Base-by-base conservation (phyloP, 1,140 invertebrate species). In the Pygmarrhopalites habei region DNA sequence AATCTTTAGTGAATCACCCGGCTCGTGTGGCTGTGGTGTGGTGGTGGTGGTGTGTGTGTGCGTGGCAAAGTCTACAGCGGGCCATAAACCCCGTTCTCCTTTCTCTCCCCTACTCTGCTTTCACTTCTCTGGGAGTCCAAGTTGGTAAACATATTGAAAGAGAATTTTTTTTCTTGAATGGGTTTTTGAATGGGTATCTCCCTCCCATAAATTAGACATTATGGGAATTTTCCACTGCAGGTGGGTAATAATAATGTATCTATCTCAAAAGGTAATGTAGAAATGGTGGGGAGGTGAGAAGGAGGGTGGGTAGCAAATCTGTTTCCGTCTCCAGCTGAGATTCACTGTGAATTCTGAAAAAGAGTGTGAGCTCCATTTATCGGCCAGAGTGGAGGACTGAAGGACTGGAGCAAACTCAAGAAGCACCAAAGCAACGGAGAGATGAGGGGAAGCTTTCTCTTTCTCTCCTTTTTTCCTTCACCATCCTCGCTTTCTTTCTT, bases 301-400 rank as follows among this genome's bases (percentile, higher is more conserved):
- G 39, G 5, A 14, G 30, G 29, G 30, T 4, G 14, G 53, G 29
- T 56, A 41, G 53, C 29, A 56, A 56, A 56, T 56, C 53, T 56
- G 29, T 56, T 56, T 56, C 53, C 53, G 53, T 35, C 53, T 56
- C 53, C 53, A 56, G 35, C 53, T 56, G 53, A 39, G 53, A 56
- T 56, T 56, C 30, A 7, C 30, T 17, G 23, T 46, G 10, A n/a
- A 60, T 51, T 12, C 19, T 14, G 23, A 26, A 32, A 56, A 56
- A 56, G 53, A 41, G 53, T 56, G 53, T 56, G 53, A 41, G 53
- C 35, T 35, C 53, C 32, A 56, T 56, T 56, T 56, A 56, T 35
- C 53, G 53, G 53, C n/a, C 39, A 17, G 17, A 19, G 3, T 41
- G 25, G n/a, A 15, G n/a, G 55, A 57, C 14, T 17, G 55, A 21